A percentile compares a stretch with the other conserved stretches of the same genome.
Conservation (phyloP, 2,113 vertebrate genomes). For the Macroglossus sobrinus region DNA sequence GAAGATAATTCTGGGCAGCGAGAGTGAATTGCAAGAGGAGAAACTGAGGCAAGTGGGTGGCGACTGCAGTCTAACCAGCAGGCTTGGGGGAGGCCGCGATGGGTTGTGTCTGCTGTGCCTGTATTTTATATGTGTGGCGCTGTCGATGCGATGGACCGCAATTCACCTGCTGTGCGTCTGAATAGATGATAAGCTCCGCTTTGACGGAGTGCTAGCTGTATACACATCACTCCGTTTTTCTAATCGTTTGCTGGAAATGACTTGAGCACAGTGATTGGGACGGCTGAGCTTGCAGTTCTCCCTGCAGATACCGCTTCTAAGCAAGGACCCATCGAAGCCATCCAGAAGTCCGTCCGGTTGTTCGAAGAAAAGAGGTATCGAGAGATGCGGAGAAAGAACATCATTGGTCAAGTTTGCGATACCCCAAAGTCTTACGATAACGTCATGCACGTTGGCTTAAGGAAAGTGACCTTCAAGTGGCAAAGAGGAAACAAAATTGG, state of each 20-base stretch:
- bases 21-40: neutral
- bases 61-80: neutral
- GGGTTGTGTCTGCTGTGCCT: rapidly evolving
- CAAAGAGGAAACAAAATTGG: conserved; percentile 99
- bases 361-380: conserved; percentile 94
- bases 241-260: neutral
- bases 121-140: rapidly evolving
- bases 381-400: conserved; percentile 95
- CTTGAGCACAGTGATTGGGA: neutral
- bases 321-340: conserved; percentile 93
- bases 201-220: neutral
- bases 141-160: rapidly evolving
- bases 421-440: conserved; percentile 98
- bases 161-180: neutral
- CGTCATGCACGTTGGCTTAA: conserved; percentile 97
- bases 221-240: neutral
- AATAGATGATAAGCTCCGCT: rapidly evolving
- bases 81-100: rapidly evolving
- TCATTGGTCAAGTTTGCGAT: conserved; percentile 98
- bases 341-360: conserved; percentile 91
- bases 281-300: neutral
- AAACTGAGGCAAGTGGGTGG: neutral
- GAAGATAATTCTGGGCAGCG: neutral
- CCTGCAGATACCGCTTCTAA: conserved; percentile 87
- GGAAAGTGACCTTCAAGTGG: conserved; percentile 99